Evolutionary conservation across 2,797 vertebrate species (phyloP).

Genomic region (Manis crassicaudata): DNA sequence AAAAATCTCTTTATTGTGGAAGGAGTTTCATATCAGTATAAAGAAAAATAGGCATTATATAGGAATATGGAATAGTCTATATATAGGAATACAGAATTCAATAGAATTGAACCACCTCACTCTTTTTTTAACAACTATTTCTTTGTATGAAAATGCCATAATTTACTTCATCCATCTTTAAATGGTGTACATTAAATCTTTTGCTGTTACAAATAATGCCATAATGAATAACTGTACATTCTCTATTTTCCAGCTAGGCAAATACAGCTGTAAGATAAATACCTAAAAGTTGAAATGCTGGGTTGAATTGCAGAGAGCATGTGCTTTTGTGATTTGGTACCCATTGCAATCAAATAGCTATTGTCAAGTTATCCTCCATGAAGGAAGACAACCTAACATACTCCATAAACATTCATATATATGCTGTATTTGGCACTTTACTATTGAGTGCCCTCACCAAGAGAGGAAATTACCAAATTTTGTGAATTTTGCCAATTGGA

Average conservation of each 20-base stretch:
- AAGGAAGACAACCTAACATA: background rate
- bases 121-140: slow-evolving; percentile 43
- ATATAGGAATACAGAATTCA: background rate
- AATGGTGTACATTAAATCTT: slow-evolving; percentile 31
- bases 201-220: slow-evolving; percentile 20
- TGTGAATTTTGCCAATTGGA: slow-evolving; percentile 26
- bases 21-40: background rate
- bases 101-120: background rate
- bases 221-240: background rate
- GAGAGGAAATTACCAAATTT: slow-evolving; percentile 28
- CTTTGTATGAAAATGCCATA: background rate
- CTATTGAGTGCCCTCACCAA: background rate
- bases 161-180: slow-evolving; percentile 1
- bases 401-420: background rate
- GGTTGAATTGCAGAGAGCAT: background rate
- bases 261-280: background rate
- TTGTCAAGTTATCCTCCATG: background rate
- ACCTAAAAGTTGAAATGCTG: background rate
- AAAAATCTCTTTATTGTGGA: background rate
- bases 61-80: background rate
- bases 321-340: background rate
- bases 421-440: background rate
- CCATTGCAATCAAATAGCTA: background rate
- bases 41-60: background rate
- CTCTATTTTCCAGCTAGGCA: background rate